Percentiles rank a stretch among this genome's conserved stretches.
Evolutionary conservation across 2,888 invertebrate species (phyloP).

Genomic region (Diadegma fenestrale): DNA sequence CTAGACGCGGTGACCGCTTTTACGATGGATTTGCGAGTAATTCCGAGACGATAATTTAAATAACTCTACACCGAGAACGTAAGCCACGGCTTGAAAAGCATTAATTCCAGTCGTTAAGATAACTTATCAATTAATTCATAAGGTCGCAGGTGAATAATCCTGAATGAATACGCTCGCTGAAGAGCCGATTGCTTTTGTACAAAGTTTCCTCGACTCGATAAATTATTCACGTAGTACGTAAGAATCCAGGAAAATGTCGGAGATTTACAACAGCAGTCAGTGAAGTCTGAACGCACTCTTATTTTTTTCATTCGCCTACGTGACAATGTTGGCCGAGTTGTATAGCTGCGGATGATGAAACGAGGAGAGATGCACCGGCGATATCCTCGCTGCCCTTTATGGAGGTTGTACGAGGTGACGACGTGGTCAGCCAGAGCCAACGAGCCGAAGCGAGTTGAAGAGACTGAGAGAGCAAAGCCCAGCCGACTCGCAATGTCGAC

Average conservation of each 20-base stretch:
- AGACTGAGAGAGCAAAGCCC: constrained; percentile 9
- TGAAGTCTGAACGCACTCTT: neutral
- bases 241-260: neutral
- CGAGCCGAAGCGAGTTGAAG: constrained; percentile 20
- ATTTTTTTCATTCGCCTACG: neutral
- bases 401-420: constrained; percentile 6
- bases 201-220: neutral
- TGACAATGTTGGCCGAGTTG: constrained; percentile 17
- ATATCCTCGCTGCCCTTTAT: constrained; percentile 33
- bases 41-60: neutral
- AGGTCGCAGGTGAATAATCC: neutral
- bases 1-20: neutral
- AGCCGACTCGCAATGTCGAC: constrained; percentile 7
- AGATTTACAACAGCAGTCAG: constrained; percentile 1
- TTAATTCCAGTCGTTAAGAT: neutral
- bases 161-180: constrained; percentile 2
- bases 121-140: constrained; percentile 2
- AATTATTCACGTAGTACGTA: neutral
- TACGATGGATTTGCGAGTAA: neutral
- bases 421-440: constrained; percentile 35
- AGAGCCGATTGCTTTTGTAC: neutral
- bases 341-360: neutral
- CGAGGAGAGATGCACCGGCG: constrained; percentile 25
- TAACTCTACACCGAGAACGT: neutral
- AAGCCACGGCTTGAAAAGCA: neutral